phyloP scores from a whole-genome alignment of 2,888 invertebrate genomes.

The Lepas anatifera region DNA sequence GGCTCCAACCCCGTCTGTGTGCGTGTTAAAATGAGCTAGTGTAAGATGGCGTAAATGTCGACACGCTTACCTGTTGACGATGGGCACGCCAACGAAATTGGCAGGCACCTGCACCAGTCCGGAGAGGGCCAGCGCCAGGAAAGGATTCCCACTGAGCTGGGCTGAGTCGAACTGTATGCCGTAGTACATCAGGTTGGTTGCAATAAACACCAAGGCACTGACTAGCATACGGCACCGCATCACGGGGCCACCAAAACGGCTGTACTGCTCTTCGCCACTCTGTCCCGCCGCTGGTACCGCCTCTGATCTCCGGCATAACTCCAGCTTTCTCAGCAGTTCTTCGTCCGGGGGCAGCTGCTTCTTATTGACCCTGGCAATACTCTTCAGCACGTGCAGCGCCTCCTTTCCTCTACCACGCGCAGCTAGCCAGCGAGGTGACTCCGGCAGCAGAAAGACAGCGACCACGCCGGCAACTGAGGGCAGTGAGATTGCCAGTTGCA shows the following conservation, averaged over 20 bases:
- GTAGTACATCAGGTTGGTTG: conserved; percentile 50
- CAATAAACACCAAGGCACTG: background rate
- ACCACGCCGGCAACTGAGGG: conserved; percentile 45
- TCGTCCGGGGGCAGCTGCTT: background rate
- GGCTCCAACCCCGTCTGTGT: too few species aligned
- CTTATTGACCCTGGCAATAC: background rate
- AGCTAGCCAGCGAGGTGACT: conserved; percentile 65
- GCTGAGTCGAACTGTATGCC: conserved; percentile 76
- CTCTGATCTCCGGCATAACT: background rate
- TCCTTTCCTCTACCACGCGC: conserved; percentile 41
- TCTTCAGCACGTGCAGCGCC: background rate
- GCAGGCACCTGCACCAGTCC: conserved; percentile 38
- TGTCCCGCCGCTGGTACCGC: background rate
- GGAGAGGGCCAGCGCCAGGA: conserved; percentile 66
- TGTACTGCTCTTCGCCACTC: background rate
- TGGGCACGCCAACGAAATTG: background rate
- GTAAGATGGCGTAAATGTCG: too few species aligned
- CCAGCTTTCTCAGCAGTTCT: conserved; percentile 6
- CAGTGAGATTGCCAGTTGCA: conserved; percentile 53
- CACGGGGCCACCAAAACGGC: background rate
- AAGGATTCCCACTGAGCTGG: conserved; percentile 64
- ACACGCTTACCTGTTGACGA: background rate
- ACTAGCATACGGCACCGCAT: background rate
- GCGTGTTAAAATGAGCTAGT: too few species aligned
- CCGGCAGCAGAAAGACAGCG: conserved; percentile 50